phyloP scores from a whole-genome alignment of 1,140 invertebrate species.

The Babylonia areolata region DNA sequence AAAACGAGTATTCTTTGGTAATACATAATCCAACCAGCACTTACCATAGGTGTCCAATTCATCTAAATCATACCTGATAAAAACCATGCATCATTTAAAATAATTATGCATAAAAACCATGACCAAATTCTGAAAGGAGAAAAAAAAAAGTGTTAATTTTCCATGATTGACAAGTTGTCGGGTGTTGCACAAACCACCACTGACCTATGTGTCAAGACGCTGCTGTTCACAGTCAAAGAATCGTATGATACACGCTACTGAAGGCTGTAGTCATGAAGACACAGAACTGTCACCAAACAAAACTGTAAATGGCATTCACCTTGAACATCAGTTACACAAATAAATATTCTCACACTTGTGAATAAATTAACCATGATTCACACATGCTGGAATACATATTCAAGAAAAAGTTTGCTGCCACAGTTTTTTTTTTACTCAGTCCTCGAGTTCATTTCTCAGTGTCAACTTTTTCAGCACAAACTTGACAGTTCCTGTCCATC shows the following conservation, averaged over 20 bases:
- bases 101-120: slow-evolving; percentile 5
- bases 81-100: not conserved
- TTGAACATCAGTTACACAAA: not conserved
- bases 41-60: not conserved
- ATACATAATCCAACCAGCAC: not conserved
- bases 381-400: not conserved
- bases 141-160: too few species aligned
- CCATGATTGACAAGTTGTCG: not conserved
- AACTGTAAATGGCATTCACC: not conserved
- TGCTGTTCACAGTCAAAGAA: not conserved
- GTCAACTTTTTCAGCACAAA: not conserved
- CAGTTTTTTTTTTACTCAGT: not conserved
- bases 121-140: too few species aligned
- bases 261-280: not conserved
- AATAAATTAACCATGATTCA: not conserved
- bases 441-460: not conserved
- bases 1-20: not conserved
- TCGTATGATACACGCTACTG: not conserved
- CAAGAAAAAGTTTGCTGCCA: not conserved
- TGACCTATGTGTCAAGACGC: not conserved
- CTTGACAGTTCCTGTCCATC: not conserved
- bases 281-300: not conserved
- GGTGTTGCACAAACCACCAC: not conserved
- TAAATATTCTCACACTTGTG: not conserved
- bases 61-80: not conserved